Percentiles rank a stretch among this genome's conserved stretches.
phyloP scores from a whole-genome alignment of 64 coral and sea anemone genomes.

The Actinia tenebrosa region DNA sequence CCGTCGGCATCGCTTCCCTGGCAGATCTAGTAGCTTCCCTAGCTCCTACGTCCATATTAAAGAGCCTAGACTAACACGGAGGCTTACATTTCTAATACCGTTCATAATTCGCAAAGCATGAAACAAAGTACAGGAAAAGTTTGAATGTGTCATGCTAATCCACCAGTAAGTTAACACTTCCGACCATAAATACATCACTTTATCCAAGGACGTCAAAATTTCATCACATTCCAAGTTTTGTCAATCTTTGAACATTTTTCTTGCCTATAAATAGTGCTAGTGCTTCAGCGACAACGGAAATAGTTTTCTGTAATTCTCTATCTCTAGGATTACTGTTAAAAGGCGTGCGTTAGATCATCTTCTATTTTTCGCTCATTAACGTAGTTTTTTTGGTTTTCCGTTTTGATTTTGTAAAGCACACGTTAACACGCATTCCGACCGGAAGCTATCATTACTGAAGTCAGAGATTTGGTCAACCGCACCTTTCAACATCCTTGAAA shows the following conservation, averaged over 20 bases:
- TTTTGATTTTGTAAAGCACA: background rate
- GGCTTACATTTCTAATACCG: background rate
- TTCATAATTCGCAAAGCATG: background rate
- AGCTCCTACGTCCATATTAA: no score
- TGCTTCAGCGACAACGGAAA: background rate
- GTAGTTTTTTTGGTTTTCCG: background rate
- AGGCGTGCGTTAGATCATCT: background rate
- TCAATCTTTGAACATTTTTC: background rate
- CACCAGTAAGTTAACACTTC: background rate
- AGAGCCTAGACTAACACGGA: background rate
- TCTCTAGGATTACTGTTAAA: constrained; percentile 16
- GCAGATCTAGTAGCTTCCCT: no score
- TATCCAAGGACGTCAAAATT: background rate
- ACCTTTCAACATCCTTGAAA: constrained; percentile 10
- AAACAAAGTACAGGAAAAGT: background rate
- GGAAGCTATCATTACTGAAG: background rate
- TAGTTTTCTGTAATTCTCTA: background rate
- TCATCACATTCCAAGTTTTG: constrained; percentile 3
- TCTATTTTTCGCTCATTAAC: no score
- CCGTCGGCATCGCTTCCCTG: no score
- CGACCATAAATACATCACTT: constrained; percentile 2
- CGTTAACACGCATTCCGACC: background rate
- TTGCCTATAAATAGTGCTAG: background rate
- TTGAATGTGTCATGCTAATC: background rate
- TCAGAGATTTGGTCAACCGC: background rate